Percentiles rank a stretch among this genome's conserved stretches.
These are phyloP conservation scores for Orchesellides sinensis DNA, from an alignment of 2,888 invertebrate genomes.

Conservation along the genomic window DNA sequence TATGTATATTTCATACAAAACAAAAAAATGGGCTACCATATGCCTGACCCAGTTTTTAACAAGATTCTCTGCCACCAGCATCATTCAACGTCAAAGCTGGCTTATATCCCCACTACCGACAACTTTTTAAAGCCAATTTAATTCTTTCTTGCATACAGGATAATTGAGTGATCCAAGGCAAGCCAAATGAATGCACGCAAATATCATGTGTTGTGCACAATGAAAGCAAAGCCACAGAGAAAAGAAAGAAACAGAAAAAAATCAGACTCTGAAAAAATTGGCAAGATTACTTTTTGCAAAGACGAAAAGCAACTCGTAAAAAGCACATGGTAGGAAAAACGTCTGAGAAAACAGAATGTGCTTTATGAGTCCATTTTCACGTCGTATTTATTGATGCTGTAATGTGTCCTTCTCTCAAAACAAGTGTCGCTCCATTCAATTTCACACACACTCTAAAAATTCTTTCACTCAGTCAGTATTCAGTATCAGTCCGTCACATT, in stretches of 20 bases:
- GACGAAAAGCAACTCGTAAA: no score
- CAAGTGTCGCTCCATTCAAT: not conserved
- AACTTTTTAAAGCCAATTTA: not conserved
- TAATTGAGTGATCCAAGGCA: not conserved
- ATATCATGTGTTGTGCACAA: not conserved
- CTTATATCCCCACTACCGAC: not conserved
- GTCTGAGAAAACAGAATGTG: no score
- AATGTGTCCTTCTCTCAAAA: not conserved
- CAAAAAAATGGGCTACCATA: slow-evolving; percentile 62
- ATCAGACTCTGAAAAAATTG: slow-evolving; percentile 26
- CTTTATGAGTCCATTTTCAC: no score
- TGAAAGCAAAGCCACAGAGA: not conserved
- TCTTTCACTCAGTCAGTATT: no score
- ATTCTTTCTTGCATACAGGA: not conserved
- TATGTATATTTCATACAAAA: no score
- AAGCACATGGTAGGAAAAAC: no score
- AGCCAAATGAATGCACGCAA: not conserved
- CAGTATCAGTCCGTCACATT: no score
- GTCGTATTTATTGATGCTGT: not conserved
- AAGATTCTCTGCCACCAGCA: slow-evolving; percentile 42
- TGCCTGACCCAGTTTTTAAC: slow-evolving; percentile 53
- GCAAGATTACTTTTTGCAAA: slow-evolving; percentile 12
- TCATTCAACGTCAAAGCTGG: slow-evolving; percentile 30
- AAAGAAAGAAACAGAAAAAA: not conserved
- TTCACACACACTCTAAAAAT: not conserved